phyloP scores from a whole-genome alignment of 37 sponge, comb jelly and placozoan genomes.

The Theonella swinhoei region DNA sequence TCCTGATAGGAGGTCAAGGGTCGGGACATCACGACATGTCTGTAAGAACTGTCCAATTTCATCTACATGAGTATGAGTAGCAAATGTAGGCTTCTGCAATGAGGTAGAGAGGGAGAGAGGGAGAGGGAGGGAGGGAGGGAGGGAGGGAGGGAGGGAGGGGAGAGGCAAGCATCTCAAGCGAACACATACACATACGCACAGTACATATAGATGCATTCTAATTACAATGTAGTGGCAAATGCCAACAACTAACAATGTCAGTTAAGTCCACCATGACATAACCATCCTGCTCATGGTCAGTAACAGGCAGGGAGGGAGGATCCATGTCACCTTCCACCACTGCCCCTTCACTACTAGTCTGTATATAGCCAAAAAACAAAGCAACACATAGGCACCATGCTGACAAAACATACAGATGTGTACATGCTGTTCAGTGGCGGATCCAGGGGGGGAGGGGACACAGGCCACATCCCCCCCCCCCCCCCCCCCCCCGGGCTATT shows the following conservation, averaged over 20 bases:
- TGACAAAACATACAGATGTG: no score
- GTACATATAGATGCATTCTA: background rate
- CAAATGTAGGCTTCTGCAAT: slow-evolving; percentile 53
- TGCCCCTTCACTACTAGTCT: background rate
- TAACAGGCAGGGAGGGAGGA: background rate
- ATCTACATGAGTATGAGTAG: slow-evolving; percentile 11
- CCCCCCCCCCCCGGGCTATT: no score
- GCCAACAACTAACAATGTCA: slow-evolving; percentile 22
- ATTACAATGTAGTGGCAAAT: no score
- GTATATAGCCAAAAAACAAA: no score
- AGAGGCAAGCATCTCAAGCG: no score
- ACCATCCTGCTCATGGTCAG: slow-evolving; percentile 8
- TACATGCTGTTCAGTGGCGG: no score
- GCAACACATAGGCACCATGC: no score
- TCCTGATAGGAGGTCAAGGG: slow-evolving; percentile 42
- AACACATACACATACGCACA: background rate
- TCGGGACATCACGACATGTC: slow-evolving; percentile 27
- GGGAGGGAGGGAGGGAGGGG: background rate
- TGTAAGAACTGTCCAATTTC: slow-evolving; percentile 35
- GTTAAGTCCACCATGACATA: slow-evolving; percentile 24
- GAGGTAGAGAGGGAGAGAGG: background rate
- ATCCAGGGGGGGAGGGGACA: no score
- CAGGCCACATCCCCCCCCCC: no score
- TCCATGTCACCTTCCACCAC: background rate
- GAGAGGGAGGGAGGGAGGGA: no score